Base-by-base conservation (phyloP, 2,888 invertebrate species). In the Lasioglossum malachurum region DNA sequence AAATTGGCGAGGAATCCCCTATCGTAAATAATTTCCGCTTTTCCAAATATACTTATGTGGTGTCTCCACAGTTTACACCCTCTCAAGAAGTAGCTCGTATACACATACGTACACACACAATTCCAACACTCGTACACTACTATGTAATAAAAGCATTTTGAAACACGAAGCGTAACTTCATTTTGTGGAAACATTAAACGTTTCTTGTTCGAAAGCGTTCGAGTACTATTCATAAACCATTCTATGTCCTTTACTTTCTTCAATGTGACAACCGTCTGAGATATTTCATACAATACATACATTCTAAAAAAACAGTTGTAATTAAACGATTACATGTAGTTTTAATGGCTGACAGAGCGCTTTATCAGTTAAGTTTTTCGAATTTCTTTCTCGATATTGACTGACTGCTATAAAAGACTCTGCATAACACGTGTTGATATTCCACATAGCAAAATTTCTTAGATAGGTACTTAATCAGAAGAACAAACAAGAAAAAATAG, bases 331-430 rank as follows among this genome's bases (percentile, higher is more conserved):
- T 69, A 78, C 53, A 78, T 27, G 73, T 77, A 80, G 60, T 69
- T 82, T 72, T 84, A 78, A 74, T 87, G 82, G 84, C 81, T 83
- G 81, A 82, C 82, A 85, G 72, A 82, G 82, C 76, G 82, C 75
- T 88, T 89, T 84, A 71, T 75, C 72, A 64, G 75, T 86, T 86
- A 72, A 77, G 41, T 84, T 84, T 78, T 75, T 78, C 78, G 46
- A 77, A 73, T 81, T 85, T 81, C 64, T 83, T 86, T 83, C 73
- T 83, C 76, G 82, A 88, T 81, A 88, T 89, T 93, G 94, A 94
- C 93, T 94, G 94, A 94, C 94, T 94, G 93, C 90, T 93, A 92
- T 93, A 90, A 87, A 92, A 92, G 94, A 93, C 93, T 93, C 93
- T 93, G 92, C 93, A 93, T 91, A 91, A 87, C 88, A 83, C 73